A percentile compares a stretch with the other conserved stretches of the same genome.
These are phyloP conservation scores for Notarius quadriscutis DNA, from an alignment of 2,113 vertebrate genomes.

Conservation along the genomic window DNA sequence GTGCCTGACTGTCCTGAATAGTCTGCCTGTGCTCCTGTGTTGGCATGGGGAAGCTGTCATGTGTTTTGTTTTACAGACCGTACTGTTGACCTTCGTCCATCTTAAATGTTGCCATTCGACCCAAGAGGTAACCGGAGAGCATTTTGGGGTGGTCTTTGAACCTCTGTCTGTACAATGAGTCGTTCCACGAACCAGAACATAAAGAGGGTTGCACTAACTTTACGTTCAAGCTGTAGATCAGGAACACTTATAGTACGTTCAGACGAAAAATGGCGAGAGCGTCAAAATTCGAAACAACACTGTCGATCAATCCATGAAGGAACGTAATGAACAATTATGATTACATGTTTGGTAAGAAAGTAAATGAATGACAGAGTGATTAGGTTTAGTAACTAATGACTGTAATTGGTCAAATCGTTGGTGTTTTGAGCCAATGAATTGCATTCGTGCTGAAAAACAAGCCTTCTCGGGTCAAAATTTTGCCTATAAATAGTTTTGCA, in stretches of 20 bases:
- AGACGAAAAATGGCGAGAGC: too few species aligned
- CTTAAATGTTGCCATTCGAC: slow-evolving; percentile 63
- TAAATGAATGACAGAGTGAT: too few species aligned
- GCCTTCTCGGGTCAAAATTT: too few species aligned
- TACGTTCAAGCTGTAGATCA: not conserved
- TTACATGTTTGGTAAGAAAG: too few species aligned
- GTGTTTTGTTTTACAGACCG: slow-evolving; percentile 62
- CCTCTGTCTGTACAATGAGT: slow-evolving; percentile 36
- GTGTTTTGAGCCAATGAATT: too few species aligned
- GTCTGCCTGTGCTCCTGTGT: slow-evolving; percentile 54
- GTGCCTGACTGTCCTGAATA: slow-evolving; percentile 25
- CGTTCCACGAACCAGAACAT: slow-evolving; percentile 27
- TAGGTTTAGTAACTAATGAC: too few species aligned
- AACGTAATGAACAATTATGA: too few species aligned
- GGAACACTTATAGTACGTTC: not conserved
- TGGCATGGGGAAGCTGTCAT: slow-evolving; percentile 58
- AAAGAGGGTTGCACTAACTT: not conserved
- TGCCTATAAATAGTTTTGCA: too few species aligned
- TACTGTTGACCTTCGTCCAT: slow-evolving; percentile 39
- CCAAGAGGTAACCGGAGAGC: slow-evolving; percentile 54
- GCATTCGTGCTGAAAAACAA: too few species aligned
- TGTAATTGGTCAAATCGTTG: too few species aligned
- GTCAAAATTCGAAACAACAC: too few species aligned
- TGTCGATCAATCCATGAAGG: too few species aligned
- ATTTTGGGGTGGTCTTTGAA: slow-evolving; percentile 60